These are phyloP conservation scores for Aurelia sp. DNA, from an alignment of 30 jellyfish, hydroid and myxozoan genomes.

Conservation along the genomic window DNA sequence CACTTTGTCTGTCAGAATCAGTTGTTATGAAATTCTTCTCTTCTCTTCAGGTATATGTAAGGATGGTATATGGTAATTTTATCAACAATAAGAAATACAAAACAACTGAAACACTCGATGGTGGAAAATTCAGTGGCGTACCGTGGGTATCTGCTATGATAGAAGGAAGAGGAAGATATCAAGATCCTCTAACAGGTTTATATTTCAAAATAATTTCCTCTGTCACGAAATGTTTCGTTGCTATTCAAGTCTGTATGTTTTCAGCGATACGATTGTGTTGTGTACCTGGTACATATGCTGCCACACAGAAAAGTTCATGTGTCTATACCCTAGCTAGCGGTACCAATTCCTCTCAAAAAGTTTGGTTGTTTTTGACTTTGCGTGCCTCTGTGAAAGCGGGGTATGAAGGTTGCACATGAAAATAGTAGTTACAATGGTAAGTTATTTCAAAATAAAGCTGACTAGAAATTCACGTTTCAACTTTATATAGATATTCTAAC, in stretches of 20 bases:
- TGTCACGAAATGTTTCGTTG: neutral
- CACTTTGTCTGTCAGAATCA: too few species aligned
- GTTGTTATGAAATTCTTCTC: neutral
- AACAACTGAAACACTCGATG: constrained; percentile 91
- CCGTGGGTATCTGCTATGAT: constrained; percentile 97
- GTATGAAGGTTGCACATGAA: too few species aligned
- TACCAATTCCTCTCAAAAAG: too few species aligned
- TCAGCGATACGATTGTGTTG: neutral
- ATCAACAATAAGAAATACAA: constrained; percentile 80
- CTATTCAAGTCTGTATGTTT: neutral
- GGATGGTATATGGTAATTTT: constrained; percentile 93
- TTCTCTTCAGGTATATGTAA: constrained; percentile 80
- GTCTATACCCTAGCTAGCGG: too few species aligned
- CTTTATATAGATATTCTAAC: too few species aligned
- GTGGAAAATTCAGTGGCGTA: constrained; percentile 94
- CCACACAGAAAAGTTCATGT: too few species aligned
- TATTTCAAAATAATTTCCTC: too few species aligned
- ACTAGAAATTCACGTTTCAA: too few species aligned
- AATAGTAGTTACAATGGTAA: too few species aligned
- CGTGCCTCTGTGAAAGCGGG: too few species aligned
- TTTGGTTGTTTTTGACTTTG: too few species aligned
- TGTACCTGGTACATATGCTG: neutral
- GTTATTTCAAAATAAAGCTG: too few species aligned
- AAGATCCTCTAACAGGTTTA: constrained; percentile 82
- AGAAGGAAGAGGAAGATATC: constrained; percentile 90